These are phyloP conservation scores for Drosophila algonquin DNA, from an alignment of 2,888 invertebrate species.

Conservation along the genomic window DNA sequence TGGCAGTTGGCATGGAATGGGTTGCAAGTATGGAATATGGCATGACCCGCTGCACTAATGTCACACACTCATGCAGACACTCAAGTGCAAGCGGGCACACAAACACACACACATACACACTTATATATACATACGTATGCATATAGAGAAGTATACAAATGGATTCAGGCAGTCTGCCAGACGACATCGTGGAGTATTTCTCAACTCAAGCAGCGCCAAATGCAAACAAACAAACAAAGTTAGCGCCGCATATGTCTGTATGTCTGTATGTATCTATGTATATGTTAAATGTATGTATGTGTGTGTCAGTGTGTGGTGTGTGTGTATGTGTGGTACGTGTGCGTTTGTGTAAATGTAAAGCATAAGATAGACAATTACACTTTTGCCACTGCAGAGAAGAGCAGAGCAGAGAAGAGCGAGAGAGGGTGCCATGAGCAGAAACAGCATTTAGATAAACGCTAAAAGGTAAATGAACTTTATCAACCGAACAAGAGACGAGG, in stretches of 20 bases:
- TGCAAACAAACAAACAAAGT: slow-evolving; percentile 66
- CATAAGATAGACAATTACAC: slow-evolving; percentile 77
- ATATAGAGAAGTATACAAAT: slow-evolving; percentile 15
- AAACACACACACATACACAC: slow-evolving; percentile 9
- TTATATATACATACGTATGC: slow-evolving; percentile 7
- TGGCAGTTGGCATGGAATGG: background rate
- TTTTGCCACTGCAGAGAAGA: slow-evolving; percentile 58
- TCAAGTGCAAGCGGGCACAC: slow-evolving; percentile 10
- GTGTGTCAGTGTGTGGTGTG: slow-evolving; percentile 1
- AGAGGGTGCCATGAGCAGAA: slow-evolving; percentile 34
- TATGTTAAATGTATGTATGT: slow-evolving; percentile 3
- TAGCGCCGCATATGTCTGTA: slow-evolving; percentile 40
- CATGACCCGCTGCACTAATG: slow-evolving; percentile 68
- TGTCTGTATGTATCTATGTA: slow-evolving; percentile 15
- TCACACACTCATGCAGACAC: slow-evolving; percentile 40
- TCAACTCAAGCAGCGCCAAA: slow-evolving; percentile 66
- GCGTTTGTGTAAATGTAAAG: slow-evolving; percentile 46
- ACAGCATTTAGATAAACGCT: slow-evolving; percentile 71
- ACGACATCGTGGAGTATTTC: slow-evolving; percentile 38
- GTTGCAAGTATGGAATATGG: slow-evolving; percentile 10
- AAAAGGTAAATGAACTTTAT: slow-evolving; percentile 77
- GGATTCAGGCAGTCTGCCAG: slow-evolving; percentile 27
- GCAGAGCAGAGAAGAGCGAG: slow-evolving; percentile 29
- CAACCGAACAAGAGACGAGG: slow-evolving; percentile 63
- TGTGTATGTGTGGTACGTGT: slow-evolving; percentile 21